Percentiles rank a stretch among this genome's conserved stretches.
These are phyloP conservation scores for Dendrocopos noguchii DNA, from an alignment of 2,113 vertebrate genomes.

Conservation along the genomic window DNA sequence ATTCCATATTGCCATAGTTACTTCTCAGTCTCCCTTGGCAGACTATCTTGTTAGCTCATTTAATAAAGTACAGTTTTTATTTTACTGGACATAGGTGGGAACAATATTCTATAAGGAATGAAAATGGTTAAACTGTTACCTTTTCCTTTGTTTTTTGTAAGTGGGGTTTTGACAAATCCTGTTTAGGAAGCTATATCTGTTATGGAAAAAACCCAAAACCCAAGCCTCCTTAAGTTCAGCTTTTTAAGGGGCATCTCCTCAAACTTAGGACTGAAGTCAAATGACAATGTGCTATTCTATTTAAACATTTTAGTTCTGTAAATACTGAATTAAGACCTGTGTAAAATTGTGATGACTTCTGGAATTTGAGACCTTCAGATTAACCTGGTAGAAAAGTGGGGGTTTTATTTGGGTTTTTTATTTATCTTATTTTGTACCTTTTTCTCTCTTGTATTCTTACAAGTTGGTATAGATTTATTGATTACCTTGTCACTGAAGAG, in stretches of 20 bases:
- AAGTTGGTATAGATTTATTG: constrained; percentile 60
- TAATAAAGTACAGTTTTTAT: neutral
- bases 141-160: neutral
- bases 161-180: neutral
- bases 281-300: neutral
- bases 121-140: neutral
- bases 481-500: constrained; percentile 75
- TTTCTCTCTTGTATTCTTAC: neutral
- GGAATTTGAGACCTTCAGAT: neutral
- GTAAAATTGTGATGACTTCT: neutral
- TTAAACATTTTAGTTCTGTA: neutral
- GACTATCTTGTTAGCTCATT: neutral
- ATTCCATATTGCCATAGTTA: neutral
- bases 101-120: neutral
- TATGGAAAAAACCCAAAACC: neutral
- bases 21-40: neutral
- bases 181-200: neutral
- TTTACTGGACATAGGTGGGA: neutral
- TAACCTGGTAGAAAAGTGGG: neutral
- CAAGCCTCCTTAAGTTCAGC: neutral
- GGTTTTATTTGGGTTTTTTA: neutral
- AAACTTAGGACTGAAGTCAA: neutral
- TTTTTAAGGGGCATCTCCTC: neutral
- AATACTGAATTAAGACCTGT: neutral
- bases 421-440: neutral